Percentiles rank a stretch among this genome's conserved stretches.
phyloP scores from a whole-genome alignment of 2,113 vertebrate genomes.

The Ailurus styani region DNA sequence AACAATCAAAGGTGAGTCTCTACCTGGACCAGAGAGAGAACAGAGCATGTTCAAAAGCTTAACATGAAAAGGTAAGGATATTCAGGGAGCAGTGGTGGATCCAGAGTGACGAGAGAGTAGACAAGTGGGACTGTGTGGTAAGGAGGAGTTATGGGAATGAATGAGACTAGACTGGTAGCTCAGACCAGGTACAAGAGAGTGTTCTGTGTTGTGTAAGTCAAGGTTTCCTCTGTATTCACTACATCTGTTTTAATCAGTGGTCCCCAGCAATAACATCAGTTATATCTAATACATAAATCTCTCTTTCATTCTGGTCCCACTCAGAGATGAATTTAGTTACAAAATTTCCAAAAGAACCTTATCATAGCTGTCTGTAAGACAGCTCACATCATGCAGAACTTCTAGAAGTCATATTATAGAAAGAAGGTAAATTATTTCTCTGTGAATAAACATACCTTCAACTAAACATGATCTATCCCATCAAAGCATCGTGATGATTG shows the following conservation, averaged over 20 bases:
- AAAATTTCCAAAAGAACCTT: not conserved
- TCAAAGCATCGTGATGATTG: not conserved
- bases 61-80: not conserved
- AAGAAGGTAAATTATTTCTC: not conserved
- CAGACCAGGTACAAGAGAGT: not conserved
- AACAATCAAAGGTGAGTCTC: not conserved
- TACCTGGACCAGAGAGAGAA: not conserved
- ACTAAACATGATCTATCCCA: not conserved
- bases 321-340: not conserved
- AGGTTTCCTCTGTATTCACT: not conserved
- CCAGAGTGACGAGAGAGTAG: not conserved
- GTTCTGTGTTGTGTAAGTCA: not conserved
- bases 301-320: not conserved
- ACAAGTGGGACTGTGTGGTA: not conserved
- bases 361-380: not conserved
- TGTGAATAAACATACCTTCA: not conserved
- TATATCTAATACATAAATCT: not conserved
- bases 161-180: not conserved
- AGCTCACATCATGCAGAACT: not conserved
- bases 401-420: not conserved
- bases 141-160: not conserved
- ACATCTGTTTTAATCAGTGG: not conserved
- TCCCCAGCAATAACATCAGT: not conserved
- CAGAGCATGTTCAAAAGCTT: not conserved
- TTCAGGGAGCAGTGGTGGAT: not conserved